Evolutionary conservation across 2,797 vertebrate species (phyloP).

Genomic region (Parotocinclus haroldoi): DNA sequence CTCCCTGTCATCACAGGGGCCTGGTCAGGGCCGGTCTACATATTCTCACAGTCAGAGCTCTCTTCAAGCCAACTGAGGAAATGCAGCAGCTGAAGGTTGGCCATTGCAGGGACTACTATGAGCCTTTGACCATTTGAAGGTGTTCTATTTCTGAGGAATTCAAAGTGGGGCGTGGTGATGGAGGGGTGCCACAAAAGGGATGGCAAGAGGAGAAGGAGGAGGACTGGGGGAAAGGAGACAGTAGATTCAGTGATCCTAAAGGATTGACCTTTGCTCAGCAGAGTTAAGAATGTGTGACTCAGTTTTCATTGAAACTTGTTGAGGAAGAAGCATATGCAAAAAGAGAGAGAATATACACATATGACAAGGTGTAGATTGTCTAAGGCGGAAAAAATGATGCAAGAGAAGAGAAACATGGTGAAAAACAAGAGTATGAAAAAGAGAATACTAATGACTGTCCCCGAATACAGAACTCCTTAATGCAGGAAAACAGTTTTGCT

Average conservation of each 20-base stretch:
- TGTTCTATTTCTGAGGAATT: conserved; percentile 70
- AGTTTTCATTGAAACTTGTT: conserved; percentile 61
- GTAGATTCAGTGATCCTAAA: conserved; percentile 32
- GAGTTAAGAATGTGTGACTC: conserved; percentile 73
- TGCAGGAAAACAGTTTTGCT: too few relatives aligned
- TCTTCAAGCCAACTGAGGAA: conserved; percentile 42
- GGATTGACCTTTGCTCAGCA: conserved; percentile 66
- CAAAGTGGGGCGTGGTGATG: conserved; percentile 59
- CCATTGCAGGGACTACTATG: conserved; percentile 4
- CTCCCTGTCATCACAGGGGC: conserved; percentile 63
- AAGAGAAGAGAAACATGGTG: too few relatives aligned
- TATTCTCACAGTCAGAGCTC: conserved; percentile 54
- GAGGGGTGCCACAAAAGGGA: conserved; percentile 68
- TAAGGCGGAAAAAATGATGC: too few relatives aligned
- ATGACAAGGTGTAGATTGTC: too few relatives aligned
- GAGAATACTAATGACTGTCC: too few relatives aligned
- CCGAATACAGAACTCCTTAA: too few relatives aligned
- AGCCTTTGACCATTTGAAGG: conserved; percentile 56
- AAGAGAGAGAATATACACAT: conserved; percentile 19
- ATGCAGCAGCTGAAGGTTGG: conserved; percentile 59
- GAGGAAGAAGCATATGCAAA: conserved; percentile 43
- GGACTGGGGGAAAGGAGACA: conserved; percentile 22
- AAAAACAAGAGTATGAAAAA: too few relatives aligned
- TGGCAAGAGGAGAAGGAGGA: conserved; percentile 44
- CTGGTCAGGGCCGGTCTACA: conserved; percentile 52